phyloP scores from a whole-genome alignment of 2,888 invertebrate genomes.

The Spicauda simplicius region DNA sequence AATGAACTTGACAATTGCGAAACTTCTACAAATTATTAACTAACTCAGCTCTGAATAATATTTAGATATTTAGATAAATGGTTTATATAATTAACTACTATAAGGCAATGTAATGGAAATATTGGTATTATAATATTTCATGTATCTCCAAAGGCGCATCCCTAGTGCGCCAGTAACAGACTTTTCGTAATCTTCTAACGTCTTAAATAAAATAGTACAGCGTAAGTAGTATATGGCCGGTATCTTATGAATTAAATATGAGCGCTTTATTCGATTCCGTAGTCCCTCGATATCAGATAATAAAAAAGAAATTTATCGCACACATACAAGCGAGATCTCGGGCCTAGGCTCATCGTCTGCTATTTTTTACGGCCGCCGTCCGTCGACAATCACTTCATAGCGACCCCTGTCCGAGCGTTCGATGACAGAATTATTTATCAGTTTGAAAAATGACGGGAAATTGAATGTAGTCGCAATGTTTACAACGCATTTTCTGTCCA shows the following conservation, averaged over 20 bases:
- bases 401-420: constrained; percentile 84
- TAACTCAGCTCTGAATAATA: no score
- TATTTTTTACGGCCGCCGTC: constrained; percentile 82
- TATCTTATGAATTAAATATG: constrained; percentile 85
- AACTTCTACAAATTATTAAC: no score
- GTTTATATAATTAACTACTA: no score
- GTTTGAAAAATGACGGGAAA: constrained; percentile 86
- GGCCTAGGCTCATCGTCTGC: constrained; percentile 73
- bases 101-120: background rate
- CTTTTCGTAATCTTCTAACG: constrained; percentile 73
- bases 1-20: no score
- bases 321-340: constrained; percentile 62
- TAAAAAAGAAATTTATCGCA: constrained; percentile 85
- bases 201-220: constrained; percentile 83
- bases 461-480: constrained; percentile 86
- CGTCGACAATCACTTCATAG: constrained; percentile 84
- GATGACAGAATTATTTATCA: constrained; percentile 86
- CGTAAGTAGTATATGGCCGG: constrained; percentile 81
- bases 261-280: constrained; percentile 85
- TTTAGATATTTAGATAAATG: no score
- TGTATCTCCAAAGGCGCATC: constrained; percentile 12
- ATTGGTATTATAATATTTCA: constrained; percentile 41
- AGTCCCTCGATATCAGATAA: constrained; percentile 85
- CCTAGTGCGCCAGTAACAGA: constrained; percentile 33
- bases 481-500: constrained; percentile 85